phyloP scores from a whole-genome alignment of 2,113 vertebrate genomes.

The Sander vitreus region DNA sequence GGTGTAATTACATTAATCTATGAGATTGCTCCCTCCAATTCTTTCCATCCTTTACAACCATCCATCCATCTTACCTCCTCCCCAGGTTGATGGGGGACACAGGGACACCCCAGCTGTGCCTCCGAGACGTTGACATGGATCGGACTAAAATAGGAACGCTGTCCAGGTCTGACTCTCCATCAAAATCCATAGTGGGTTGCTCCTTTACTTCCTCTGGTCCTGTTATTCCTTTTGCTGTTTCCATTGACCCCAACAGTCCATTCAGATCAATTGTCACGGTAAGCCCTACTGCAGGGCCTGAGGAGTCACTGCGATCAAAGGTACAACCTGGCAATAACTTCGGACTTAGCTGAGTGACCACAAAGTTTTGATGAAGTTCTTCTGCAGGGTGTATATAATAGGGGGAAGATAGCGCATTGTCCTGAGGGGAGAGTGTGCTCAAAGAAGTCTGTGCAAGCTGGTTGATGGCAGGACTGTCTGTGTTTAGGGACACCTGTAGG shows the following conservation, averaged over 20 bases:
- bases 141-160: conserved; percentile 84
- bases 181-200: conserved; percentile 46
- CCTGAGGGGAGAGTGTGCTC: conserved; percentile 7
- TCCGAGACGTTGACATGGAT: conserved; percentile 86
- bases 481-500: conserved; percentile 14
- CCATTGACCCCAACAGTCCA: conserved; percentile 57
- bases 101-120: conserved; percentile 91
- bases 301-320: conserved; percentile 34
- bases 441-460: not conserved
- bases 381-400: conserved; percentile 19
- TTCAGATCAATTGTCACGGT: conserved; percentile 61
- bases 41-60: not conserved
- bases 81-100: conserved; percentile 85
- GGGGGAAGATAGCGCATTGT: not conserved
- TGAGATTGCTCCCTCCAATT: not conserved
- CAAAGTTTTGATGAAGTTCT: conserved; percentile 33
- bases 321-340: conserved; percentile 27
- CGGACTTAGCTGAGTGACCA: conserved; percentile 57
- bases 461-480: not conserved
- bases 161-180: conserved; percentile 68
- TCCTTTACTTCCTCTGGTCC: conserved; percentile 15
- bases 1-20: too few relatives aligned
- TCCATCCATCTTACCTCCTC: conserved; percentile 84
- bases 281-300: conserved; percentile 32
- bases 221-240: conserved; percentile 15